Percentiles rank a stretch among this genome's conserved stretches.
These are phyloP conservation scores for Cryptocephalus moraei DNA, from an alignment of 2,888 invertebrate species.

Conservation along the genomic window DNA sequence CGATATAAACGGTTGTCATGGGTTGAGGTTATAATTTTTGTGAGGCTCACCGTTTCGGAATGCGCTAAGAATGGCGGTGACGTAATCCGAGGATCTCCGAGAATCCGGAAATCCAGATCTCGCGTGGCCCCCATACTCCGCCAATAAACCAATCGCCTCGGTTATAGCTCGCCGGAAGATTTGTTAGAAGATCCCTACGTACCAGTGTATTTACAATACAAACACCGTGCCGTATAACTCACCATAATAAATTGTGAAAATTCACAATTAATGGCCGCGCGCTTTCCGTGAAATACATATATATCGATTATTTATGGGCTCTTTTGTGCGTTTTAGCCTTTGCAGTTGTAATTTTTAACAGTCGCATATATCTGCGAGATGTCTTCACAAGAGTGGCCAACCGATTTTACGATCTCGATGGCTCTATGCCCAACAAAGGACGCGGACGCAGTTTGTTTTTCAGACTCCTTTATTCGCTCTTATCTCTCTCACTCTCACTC, in stretches of 20 bases:
- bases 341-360: slow-evolving; percentile 10
- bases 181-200: slow-evolving; percentile 9
- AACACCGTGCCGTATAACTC: slow-evolving; percentile 14
- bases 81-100: slow-evolving; percentile 1
- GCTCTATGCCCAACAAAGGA: slow-evolving; percentile 3
- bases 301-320: slow-evolving; percentile 22
- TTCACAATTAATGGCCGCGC: slow-evolving; percentile 22
- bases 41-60: too few relatives aligned
- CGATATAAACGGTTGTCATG: too few relatives aligned
- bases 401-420: slow-evolving; percentile 9
- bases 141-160: slow-evolving; percentile 11
- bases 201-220: slow-evolving; percentile 12
- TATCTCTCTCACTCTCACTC: too few relatives aligned
- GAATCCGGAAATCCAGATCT: not conserved
- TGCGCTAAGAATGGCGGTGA: too few relatives aligned
- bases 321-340: slow-evolving; percentile 9
- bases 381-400: slow-evolving; percentile 8
- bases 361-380: slow-evolving; percentile 7
- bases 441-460: too few relatives aligned
- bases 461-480: too few relatives aligned
- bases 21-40: too few relatives aligned
- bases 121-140: not conserved
- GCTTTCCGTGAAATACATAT: slow-evolving; percentile 19
- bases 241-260: slow-evolving; percentile 21
- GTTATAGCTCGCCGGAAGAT: slow-evolving; percentile 8